phyloP scores from a whole-genome alignment of 2,797 vertebrate genomes.

The Otus scops region DNA sequence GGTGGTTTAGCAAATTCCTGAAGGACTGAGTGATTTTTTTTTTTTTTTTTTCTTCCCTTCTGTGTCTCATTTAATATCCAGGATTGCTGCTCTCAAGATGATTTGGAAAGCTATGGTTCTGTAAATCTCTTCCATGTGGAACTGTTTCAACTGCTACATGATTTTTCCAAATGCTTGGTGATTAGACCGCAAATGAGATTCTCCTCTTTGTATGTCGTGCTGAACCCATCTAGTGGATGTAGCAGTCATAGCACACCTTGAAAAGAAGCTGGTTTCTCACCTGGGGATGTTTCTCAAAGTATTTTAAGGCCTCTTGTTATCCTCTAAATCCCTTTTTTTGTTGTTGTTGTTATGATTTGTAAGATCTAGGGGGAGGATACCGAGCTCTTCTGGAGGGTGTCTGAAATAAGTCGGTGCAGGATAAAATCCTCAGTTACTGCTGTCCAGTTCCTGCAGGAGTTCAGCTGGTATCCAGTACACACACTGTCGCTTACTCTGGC shows the following conservation, averaged over 20 bases:
- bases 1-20: not conserved
- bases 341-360: not conserved
- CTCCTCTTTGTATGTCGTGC: not conserved
- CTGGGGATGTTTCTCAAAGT: not conserved
- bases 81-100: not conserved
- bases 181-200: not conserved
- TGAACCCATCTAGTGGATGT: not conserved
- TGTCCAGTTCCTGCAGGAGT: not conserved
- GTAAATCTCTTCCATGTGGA: not conserved
- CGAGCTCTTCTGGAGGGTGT: not conserved
- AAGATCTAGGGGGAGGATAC: not conserved
- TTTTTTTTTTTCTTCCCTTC: not conserved
- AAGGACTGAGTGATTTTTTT: not conserved
- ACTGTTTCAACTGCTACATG: not conserved
- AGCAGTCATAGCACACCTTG: not conserved
- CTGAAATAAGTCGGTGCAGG: not conserved
- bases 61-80: rapidly evolving
- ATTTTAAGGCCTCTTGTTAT: not conserved
- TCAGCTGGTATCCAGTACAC: not conserved
- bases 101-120: not conserved
- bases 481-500: rapidly evolving
- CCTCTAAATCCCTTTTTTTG: not conserved
- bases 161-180: not conserved
- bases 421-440: not conserved
- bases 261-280: not conserved